A percentile compares a stretch with the other conserved stretches of the same genome.
Conservation (phyloP, 1,140 invertebrate species). For the Vanessa tameamea region DNA sequence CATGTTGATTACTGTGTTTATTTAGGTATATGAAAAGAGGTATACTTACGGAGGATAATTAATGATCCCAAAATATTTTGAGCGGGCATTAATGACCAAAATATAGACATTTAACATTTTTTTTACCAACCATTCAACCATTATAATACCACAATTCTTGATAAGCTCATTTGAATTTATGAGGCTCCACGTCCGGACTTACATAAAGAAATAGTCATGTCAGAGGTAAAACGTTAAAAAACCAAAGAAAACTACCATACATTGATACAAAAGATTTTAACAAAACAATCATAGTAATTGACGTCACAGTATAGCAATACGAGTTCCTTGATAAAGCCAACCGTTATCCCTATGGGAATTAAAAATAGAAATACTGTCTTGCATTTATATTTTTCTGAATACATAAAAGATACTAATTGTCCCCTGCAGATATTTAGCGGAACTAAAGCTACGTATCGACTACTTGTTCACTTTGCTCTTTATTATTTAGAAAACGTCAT, state of each 20-base stretch:
- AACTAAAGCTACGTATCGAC: constrained; percentile 5
- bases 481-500: background rate
- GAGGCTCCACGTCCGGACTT: too few relatives aligned
- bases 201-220: background rate
- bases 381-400: constrained; percentile 35
- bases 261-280: background rate
- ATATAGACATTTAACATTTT: too few relatives aligned
- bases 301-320: background rate
- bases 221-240: too few relatives aligned
- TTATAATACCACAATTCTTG: too few relatives aligned
- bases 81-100: too few relatives aligned
- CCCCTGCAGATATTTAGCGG: constrained; percentile 28
- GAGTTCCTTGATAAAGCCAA: constrained; percentile 17
- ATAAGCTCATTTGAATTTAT: too few relatives aligned
- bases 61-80: too few relatives aligned
- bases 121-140: too few relatives aligned
- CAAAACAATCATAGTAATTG: background rate
- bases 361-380: constrained; percentile 34
- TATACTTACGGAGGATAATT: too few relatives aligned
- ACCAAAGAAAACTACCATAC: too few relatives aligned
- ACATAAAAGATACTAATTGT: constrained; percentile 33
- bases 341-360: constrained; percentile 50
- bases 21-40: too few relatives aligned
- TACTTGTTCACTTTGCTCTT: background rate
- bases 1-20: too few relatives aligned